A percentile compares a stretch with the other conserved stretches of the same genome.
Conservation (phyloP, 2,113 vertebrate genomes). For the Chascanopsetta lugubris region DNA sequence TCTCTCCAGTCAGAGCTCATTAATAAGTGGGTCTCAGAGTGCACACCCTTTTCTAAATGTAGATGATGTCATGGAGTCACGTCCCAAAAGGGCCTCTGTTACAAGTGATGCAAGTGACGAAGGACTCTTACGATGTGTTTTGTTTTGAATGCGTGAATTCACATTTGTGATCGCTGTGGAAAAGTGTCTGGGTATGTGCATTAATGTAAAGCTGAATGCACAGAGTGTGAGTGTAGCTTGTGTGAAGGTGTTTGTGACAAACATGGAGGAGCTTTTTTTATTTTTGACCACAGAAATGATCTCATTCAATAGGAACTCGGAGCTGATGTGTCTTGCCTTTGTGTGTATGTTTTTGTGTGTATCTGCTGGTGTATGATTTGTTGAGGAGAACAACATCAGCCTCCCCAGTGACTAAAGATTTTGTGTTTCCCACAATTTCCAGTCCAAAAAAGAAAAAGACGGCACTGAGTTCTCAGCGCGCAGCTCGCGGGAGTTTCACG, state of each 20-base stretch:
- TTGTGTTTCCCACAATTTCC: constrained; percentile 70
- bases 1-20: constrained; percentile 50
- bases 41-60: constrained; percentile 28
- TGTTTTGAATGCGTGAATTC: constrained; percentile 33
- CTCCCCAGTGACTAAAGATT: constrained; percentile 71
- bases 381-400: constrained; percentile 42
- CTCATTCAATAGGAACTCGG: constrained; percentile 65
- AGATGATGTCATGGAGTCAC: constrained; percentile 43
- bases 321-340: constrained; percentile 64
- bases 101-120: constrained; percentile 11
- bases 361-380: neutral
- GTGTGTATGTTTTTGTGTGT: constrained; percentile 16
- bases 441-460: constrained; percentile 34
- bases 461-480: constrained; percentile 31
- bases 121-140: constrained; percentile 26
- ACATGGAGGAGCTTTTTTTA: constrained; percentile 59
- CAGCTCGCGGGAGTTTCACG: constrained; percentile 30
- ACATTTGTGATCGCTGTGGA: constrained; percentile 18
- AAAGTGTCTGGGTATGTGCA: neutral
- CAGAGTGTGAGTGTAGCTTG: too few species aligned
- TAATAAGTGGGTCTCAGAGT: constrained; percentile 24
- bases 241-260: constrained; percentile 70
- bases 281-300: constrained; percentile 71
- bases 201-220: too few species aligned
- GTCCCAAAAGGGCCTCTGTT: constrained; percentile 50